Evolutionary conservation across 2,797 vertebrate genomes (phyloP).

Genomic region (Catharus ustulatus): DNA sequence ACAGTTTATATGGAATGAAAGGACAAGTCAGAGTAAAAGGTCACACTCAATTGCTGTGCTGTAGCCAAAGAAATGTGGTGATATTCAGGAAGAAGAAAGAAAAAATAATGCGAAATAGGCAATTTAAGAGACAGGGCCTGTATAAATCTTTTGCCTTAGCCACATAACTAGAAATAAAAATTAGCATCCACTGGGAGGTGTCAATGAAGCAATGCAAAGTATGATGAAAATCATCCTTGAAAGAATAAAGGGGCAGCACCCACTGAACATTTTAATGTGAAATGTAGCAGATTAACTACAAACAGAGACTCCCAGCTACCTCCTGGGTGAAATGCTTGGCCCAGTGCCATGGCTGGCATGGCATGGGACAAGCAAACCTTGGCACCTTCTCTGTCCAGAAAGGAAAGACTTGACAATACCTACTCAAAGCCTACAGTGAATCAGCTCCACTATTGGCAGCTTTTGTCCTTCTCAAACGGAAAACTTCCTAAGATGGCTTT

Average conservation of each 20-base stretch:
- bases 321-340: not conserved
- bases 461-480: not conserved
- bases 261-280: not conserved
- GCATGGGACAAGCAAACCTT: not conserved
- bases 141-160: not conserved
- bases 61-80: not conserved
- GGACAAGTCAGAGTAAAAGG: slow-evolving; percentile 28
- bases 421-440: not conserved
- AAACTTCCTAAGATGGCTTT: not conserved
- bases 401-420: not conserved
- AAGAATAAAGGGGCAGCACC: not conserved
- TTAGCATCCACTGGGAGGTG: not conserved
- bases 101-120: not conserved
- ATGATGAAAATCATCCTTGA: not conserved
- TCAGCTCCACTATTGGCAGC: not conserved
- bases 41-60: not conserved
- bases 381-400: not conserved
- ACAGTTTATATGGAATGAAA: slow-evolving; percentile 20
- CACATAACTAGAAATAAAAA: not conserved
- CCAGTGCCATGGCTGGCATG: fast-evolving
- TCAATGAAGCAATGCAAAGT: not conserved
- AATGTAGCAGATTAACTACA: not conserved
- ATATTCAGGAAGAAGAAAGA: not conserved
- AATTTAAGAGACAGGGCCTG: not conserved
- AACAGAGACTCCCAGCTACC: not conserved